A percentile compares a stretch with the other conserved stretches of the same genome.
These are phyloP conservation scores for Uloborus plumipes DNA, from an alignment of 2,888 invertebrate species.

Conservation along the genomic window DNA sequence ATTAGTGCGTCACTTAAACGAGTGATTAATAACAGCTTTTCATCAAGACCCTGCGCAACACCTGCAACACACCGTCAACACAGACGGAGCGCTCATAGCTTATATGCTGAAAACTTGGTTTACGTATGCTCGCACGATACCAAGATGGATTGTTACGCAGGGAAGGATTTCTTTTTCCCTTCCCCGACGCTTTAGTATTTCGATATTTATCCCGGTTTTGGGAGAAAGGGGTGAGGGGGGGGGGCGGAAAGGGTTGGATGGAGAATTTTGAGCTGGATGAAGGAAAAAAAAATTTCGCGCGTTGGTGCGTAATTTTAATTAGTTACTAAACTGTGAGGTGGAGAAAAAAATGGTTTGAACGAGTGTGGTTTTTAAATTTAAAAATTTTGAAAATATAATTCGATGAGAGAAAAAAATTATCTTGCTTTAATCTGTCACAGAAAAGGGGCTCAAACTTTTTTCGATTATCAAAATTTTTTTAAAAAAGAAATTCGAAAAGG, in stretches of 20 bases:
- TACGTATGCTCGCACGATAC: not conserved
- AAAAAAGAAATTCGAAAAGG: too few relatives aligned
- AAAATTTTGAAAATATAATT: too few relatives aligned
- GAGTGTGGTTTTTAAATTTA: not conserved
- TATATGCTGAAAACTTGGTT: too few relatives aligned
- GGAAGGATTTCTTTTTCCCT: constrained; percentile 41
- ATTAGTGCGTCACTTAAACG: constrained; percentile 60
- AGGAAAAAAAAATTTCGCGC: not conserved
- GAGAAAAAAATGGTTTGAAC: not conserved
- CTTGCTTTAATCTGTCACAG: too few relatives aligned
- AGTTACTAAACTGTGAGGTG: not conserved
- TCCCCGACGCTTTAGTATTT: too few relatives aligned
- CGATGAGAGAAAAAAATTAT: too few relatives aligned
- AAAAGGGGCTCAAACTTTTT: too few relatives aligned
- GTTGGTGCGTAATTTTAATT: not conserved
- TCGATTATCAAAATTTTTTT: too few relatives aligned
- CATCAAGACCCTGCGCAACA: constrained; percentile 40
- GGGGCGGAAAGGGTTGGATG: not conserved
- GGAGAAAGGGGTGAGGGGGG: too few relatives aligned
- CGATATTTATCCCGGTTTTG: too few relatives aligned
- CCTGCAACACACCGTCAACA: constrained; percentile 24
- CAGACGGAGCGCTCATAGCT: too few relatives aligned
- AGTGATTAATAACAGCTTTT: constrained; percentile 61
- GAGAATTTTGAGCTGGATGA: constrained; percentile 1
- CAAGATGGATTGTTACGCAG: constrained; percentile 44